Base-by-base conservation (phyloP, 2,888 invertebrate species). In the Rhodophaea formosa region DNA sequence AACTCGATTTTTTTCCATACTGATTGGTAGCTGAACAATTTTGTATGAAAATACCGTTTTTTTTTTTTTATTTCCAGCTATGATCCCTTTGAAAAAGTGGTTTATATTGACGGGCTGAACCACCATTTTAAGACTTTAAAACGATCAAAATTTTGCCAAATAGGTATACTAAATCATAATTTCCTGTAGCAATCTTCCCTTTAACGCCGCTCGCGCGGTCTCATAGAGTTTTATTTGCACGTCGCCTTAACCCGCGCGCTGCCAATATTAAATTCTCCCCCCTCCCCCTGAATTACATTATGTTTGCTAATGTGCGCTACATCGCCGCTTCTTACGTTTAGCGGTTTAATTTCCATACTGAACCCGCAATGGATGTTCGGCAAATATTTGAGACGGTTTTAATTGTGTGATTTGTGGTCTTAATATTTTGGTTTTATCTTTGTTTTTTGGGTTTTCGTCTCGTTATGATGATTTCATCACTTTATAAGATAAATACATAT, bases 231-330 rank as follows among this genome's bases (percentile, higher is more conserved):
- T 84, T 88, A 86, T 89, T 88, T 88, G 86, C 86, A 64, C 84
- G 82, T 77, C 83, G 88, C 87, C 88, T 89, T 88, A 89, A 88
- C 88, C 88, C 86, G 84, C 80, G 79, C 83, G 77, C 83, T 71
- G 79, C 78, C 84, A 83, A 88, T 88, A 88, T 88, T 87, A 88
- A 86, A 87, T 85, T 86, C 85, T 80, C 80, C 77, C 62, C 66
- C 69, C 69, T 69, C 67, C 65, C 65, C 70, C 58, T 52, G 72
- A 78, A 83, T 83, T 84, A 85, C 85, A 83, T 84, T 81, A 71
- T 82, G 80, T 81, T 79, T 77, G 77, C 73, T 53, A 62, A 55
- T 49, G 46, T 29, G 30, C 44, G 43, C 23, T 55, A 55, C 45
- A 45, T 17, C 15, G 45, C 44, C 45, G 45, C 54, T 55, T 35